Percentiles rank a stretch among this genome's conserved stretches.
phyloP scores from a whole-genome alignment of 2,113 vertebrate species.

The Orthonyx spaldingii region DNA sequence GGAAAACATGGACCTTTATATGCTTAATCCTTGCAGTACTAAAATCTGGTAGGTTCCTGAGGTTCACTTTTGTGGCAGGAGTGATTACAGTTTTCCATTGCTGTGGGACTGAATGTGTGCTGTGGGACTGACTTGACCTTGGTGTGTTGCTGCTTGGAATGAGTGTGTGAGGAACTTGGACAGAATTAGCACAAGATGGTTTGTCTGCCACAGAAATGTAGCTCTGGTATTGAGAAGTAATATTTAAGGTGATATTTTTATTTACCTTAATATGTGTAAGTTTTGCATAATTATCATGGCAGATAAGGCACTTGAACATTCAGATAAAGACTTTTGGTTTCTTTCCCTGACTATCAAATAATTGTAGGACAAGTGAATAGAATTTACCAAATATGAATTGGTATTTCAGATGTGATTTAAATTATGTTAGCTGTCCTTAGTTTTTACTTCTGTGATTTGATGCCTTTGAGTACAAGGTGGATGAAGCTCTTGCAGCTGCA shows the following conservation, averaged over 20 bases:
- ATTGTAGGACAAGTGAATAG: not conserved
- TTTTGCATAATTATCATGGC: not conserved
- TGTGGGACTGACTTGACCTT: not conserved
- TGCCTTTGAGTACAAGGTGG: not conserved
- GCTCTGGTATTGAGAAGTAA: not conserved
- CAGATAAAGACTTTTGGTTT: not conserved
- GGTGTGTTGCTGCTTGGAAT: not conserved
- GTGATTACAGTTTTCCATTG: not conserved
- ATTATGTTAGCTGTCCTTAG: not conserved
- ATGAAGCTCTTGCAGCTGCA: not conserved
- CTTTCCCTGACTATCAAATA: not conserved
- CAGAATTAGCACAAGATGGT: not conserved
- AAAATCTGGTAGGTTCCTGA: slow-evolving; percentile 91
- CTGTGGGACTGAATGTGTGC: not conserved
- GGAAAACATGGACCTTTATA: slow-evolving; percentile 98
- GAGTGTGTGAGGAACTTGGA: not conserved
- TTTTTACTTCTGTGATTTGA: not conserved
- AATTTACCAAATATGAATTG: not conserved
- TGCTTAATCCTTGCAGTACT: slow-evolving; percentile 98
- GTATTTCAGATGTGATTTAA: not conserved
- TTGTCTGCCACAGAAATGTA: not conserved
- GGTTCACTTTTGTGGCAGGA: not conserved
- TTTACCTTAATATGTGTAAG: not conserved
- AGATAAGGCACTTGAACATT: not conserved
- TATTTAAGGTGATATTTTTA: not conserved